phyloP scores from a whole-genome alignment of 2,888 invertebrate genomes.

The Dendrolimus pini region DNA sequence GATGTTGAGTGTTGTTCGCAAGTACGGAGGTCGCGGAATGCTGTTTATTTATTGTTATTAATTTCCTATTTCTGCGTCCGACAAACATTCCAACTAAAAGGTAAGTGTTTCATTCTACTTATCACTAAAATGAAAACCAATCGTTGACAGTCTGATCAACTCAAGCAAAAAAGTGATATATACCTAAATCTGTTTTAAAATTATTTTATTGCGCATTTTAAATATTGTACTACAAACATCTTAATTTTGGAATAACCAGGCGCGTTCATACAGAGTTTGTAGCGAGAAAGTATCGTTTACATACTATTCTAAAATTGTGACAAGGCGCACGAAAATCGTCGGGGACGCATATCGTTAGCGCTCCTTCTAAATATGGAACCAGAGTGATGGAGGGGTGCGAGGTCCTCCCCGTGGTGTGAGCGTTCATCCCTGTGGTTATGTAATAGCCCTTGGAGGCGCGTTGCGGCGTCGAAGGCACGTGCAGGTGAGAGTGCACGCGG shows the following conservation, averaged over 20 bases:
- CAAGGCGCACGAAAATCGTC: constrained; percentile 55
- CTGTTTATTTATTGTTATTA: constrained; percentile 67
- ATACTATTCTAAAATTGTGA: constrained; percentile 71
- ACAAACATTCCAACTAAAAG: constrained; percentile 40
- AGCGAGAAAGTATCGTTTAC: constrained; percentile 61
- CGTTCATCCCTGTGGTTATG: constrained; percentile 52
- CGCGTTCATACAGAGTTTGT: constrained; percentile 26
- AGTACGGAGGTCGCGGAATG: constrained; percentile 66
- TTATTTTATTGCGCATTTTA: constrained; percentile 52
- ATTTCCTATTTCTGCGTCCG: constrained; percentile 54
- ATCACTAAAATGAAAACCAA: neutral
- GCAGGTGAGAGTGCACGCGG: constrained; percentile 56
- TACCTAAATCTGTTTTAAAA: constrained; percentile 22
- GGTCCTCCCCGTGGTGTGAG: constrained; percentile 38
- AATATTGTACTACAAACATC: constrained; percentile 31
- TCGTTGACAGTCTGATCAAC: no score
- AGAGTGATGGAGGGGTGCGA: constrained; percentile 46
- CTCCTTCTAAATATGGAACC: constrained; percentile 72
- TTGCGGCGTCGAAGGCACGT: constrained; percentile 39
- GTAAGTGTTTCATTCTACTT: constrained; percentile 34
- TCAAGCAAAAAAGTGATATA: no score
- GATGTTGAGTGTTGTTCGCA: constrained; percentile 36
- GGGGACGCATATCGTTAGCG: constrained; percentile 54
- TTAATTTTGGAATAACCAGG: constrained; percentile 23
- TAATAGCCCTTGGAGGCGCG: constrained; percentile 53